Evolutionary conservation across 1,140 invertebrate genomes (phyloP).

Genomic region (Pygmarrhopalites habei): DNA sequence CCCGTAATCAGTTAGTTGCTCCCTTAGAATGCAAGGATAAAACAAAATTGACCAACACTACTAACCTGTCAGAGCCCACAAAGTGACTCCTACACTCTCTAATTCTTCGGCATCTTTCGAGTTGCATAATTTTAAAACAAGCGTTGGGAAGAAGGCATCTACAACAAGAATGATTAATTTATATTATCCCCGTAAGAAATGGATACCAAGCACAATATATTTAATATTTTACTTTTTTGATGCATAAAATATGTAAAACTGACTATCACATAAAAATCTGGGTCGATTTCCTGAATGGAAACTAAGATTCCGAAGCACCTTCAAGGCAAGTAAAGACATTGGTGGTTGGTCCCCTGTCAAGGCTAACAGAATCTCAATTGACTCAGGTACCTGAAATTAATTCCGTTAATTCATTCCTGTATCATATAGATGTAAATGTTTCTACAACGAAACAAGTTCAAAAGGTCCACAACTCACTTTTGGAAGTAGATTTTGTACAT

Average conservation of each 20-base stretch:
- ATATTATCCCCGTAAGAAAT: neutral
- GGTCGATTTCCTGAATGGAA: conserved; percentile 29
- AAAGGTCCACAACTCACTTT: no score
- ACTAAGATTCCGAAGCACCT: conserved; percentile 31
- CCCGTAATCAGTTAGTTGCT: no score
- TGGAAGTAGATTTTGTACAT: conserved; percentile 28
- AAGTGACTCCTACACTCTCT: no score
- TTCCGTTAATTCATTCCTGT: neutral
- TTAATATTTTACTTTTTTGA: conserved; percentile 2
- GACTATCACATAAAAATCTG: conserved; percentile 30
- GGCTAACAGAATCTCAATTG: conserved; percentile 25
- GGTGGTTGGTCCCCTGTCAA: conserved; percentile 11
- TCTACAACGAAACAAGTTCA: no score
- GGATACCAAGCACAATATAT: no score
- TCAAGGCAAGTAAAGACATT: conserved; percentile 12
- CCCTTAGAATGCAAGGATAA: no score
- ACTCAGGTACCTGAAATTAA: conserved; percentile 30
- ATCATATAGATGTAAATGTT: neutral
- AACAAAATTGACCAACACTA: no score
- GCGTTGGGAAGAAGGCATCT: no score
- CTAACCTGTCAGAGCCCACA: no score
- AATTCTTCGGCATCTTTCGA: no score
- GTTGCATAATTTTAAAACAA: no score
- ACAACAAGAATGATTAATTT: no score
- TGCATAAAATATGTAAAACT: conserved; percentile 5